These are phyloP conservation scores for Lasius fuliginosus DNA, from an alignment of 2,888 invertebrate genomes.

Conservation along the genomic window DNA sequence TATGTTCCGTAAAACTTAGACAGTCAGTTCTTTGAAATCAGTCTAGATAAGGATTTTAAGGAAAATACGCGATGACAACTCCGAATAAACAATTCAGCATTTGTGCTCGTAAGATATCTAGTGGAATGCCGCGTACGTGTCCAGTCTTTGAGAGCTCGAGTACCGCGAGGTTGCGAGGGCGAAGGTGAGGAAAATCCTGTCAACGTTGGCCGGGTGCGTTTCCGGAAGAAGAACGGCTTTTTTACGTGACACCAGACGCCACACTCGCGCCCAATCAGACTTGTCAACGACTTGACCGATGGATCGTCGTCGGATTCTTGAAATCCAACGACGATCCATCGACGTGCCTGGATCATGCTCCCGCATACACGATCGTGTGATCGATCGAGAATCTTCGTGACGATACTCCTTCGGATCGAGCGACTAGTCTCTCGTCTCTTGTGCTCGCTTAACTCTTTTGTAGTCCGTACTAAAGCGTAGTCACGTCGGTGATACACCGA, in stretches of 20 bases:
- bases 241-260: constrained; percentile 75
- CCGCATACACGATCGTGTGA: constrained; percentile 71
- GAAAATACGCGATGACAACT: neutral
- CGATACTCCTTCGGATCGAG: constrained; percentile 54
- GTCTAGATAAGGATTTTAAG: neutral
- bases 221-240: constrained; percentile 76
- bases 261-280: constrained; percentile 65
- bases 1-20: neutral
- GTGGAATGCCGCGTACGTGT: constrained; percentile 38
- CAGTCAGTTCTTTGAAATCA: neutral
- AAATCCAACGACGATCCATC: constrained; percentile 19
- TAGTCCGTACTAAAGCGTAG: constrained; percentile 15
- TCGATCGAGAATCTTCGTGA: constrained; percentile 84
- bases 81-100: neutral
- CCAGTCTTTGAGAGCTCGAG: constrained; percentile 39
- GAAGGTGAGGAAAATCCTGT: constrained; percentile 68
- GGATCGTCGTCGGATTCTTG: constrained; percentile 64
- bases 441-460: constrained; percentile 32
- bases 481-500: constrained; percentile 30
- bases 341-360: constrained; percentile 71
- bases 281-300: constrained; percentile 80
- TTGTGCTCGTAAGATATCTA: neutral
- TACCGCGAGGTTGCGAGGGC: constrained; percentile 58
- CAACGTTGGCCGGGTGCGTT: constrained; percentile 71
- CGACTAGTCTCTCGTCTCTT: neutral